A percentile compares a stretch with the other conserved stretches of the same genome.
phyloP scores from a whole-genome alignment of 2,797 vertebrate species.

The Eleutherodactylus coqui region DNA sequence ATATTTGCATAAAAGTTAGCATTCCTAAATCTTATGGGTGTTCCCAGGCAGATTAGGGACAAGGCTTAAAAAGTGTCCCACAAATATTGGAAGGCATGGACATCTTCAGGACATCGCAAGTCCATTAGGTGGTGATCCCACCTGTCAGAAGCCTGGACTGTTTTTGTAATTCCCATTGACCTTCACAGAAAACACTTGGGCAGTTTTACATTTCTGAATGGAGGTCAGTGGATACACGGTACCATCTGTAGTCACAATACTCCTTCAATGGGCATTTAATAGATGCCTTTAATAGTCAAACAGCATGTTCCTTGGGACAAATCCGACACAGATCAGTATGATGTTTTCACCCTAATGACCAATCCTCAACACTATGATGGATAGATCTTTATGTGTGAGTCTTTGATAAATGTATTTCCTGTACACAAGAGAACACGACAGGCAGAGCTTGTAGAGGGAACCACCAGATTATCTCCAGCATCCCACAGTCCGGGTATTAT shows the following conservation, averaged over 20 bases:
- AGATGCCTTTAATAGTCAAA: not conserved
- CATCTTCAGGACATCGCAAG: too few species aligned
- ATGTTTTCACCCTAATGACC: not conserved
- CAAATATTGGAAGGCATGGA: too few species aligned
- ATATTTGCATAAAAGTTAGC: too few species aligned
- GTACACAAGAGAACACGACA: not conserved
- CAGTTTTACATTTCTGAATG: not conserved
- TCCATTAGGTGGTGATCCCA: too few species aligned
- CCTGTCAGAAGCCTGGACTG: too few species aligned
- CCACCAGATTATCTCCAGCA: not conserved
- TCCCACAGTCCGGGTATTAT: constrained; percentile 6
- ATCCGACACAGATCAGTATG: not conserved
- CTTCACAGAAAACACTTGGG: too few species aligned
- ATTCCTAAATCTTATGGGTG: too few species aligned
- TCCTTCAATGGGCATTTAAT: not conserved
- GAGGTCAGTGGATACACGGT: not conserved
- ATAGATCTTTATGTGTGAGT: not conserved
- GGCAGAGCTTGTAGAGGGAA: not conserved
- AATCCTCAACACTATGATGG: not conserved
- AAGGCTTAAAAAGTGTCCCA: too few species aligned
- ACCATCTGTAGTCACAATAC: too few species aligned
- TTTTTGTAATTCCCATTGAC: too few species aligned
- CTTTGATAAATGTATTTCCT: not conserved
- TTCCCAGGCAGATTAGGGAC: too few species aligned
- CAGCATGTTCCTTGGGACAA: not conserved